Evolutionary conservation across 2,113 vertebrate genomes (phyloP).

Genomic region (Pungitius pungitius): DNA sequence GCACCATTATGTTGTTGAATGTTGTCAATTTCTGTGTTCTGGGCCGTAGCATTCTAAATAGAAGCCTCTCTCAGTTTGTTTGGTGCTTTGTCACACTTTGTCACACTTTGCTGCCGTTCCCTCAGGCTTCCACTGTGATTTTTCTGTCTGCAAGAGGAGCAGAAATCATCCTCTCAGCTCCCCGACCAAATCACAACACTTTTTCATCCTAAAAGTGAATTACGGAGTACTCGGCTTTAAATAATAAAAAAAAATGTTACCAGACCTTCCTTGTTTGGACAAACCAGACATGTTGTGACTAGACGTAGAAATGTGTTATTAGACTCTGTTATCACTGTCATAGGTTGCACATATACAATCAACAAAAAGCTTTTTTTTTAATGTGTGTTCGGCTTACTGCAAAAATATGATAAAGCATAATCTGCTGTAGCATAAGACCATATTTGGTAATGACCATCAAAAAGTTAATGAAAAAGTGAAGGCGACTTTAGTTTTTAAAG

Average conservation of each 20-base stretch:
- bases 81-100: conserved; percentile 55
- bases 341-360: too few species aligned
- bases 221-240: too few species aligned
- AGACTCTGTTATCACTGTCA: too few species aligned
- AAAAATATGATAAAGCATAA: background rate
- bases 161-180: conserved; percentile 52
- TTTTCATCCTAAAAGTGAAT: conserved; percentile 54
- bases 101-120: conserved; percentile 50
- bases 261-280: background rate
- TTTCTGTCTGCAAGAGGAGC: conserved; percentile 41
- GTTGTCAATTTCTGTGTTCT: conserved; percentile 27
- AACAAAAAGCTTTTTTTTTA: background rate
- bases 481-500: background rate
- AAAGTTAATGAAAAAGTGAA: background rate
- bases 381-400: background rate
- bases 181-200: conserved; percentile 44
- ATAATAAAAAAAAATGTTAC: too few species aligned
- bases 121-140: conserved; percentile 25
- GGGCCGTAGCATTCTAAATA: conserved; percentile 36
- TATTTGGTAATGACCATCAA: background rate
- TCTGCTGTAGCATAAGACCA: background rate
- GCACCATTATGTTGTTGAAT: conserved; percentile 23
- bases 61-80: conserved; percentile 34
- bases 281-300: conserved; percentile 12
- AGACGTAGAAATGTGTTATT: conserved; percentile 11